phyloP scores from a whole-genome alignment of 1,140 invertebrate species.

The Lutraria rhynchaena region DNA sequence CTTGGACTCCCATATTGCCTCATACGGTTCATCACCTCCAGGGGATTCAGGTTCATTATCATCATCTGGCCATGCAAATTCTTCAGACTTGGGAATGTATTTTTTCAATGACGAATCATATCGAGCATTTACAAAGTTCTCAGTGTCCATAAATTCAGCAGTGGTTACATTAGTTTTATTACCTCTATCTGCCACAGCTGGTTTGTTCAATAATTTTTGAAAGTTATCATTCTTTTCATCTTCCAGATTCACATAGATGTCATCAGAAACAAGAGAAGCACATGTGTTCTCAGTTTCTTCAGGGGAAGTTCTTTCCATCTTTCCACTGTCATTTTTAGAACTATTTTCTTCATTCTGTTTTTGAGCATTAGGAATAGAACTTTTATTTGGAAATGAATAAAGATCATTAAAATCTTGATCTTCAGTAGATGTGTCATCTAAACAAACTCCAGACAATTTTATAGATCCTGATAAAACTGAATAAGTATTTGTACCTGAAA shows the following conservation, averaged over 20 bases:
- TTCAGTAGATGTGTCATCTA: constrained; percentile 16
- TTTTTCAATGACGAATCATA: background rate
- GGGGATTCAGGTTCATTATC: background rate
- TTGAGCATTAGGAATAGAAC: background rate
- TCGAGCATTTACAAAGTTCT: constrained; percentile 6
- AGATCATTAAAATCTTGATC: background rate
- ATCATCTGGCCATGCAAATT: background rate
- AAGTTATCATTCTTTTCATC: background rate
- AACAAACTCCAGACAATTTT: constrained; percentile 20
- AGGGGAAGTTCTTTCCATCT: constrained; percentile 1
- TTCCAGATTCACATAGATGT: constrained; percentile 14
- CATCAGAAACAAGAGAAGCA: background rate
- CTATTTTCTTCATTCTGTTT: no score
- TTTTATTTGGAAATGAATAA: constrained; percentile 27
- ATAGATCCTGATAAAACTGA: background rate
- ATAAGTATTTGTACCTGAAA: background rate
- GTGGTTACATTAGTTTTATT: background rate
- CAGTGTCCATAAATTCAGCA: background rate
- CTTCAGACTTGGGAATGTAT: background rate
- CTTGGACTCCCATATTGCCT: constrained; percentile 18
- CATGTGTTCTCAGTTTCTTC: no score
- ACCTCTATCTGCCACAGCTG: background rate
- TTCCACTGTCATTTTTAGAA: no score
- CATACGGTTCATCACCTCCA: constrained; percentile 27
- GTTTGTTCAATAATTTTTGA: constrained; percentile 1